phyloP scores from a whole-genome alignment of 2,888 invertebrate genomes.

The Druceiella hillmani region DNA sequence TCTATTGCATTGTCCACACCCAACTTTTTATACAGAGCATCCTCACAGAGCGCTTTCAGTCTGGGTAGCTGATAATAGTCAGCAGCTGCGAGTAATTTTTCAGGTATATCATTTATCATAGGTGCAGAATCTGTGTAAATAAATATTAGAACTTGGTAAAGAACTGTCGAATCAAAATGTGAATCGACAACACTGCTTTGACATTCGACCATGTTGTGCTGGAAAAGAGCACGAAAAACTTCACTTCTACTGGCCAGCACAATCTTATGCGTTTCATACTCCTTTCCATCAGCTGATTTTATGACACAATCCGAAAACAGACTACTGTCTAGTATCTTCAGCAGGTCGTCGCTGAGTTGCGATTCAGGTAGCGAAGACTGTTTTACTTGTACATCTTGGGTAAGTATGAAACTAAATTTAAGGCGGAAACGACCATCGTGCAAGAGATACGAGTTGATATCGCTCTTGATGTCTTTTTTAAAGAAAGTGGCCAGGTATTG shows the following conservation, averaged over 20 bases:
- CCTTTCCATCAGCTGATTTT: conserved; percentile 38
- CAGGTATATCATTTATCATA: conserved; percentile 42
- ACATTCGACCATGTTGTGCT: conserved; percentile 43
- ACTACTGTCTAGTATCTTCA: conserved; percentile 37
- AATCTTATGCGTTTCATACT: conserved; percentile 42
- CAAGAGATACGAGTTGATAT: conserved; percentile 35
- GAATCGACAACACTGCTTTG: conserved; percentile 39
- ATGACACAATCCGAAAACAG: conserved; percentile 42
- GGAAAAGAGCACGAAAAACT: conserved; percentile 44
- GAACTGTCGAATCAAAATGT: conserved; percentile 38
- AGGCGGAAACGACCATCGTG: conserved; percentile 40
- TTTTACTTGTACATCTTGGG: conserved; percentile 40
- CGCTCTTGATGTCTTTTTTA: conserved; percentile 38
- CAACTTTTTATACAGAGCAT: conserved; percentile 40
- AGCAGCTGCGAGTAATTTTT: conserved; percentile 40
- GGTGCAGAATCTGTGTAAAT: conserved; percentile 46
- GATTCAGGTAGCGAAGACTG: conserved; percentile 33
- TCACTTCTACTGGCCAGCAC: conserved; percentile 42
- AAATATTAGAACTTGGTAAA: conserved; percentile 39
- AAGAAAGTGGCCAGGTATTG: conserved; percentile 42
- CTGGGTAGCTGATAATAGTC: conserved; percentile 43
- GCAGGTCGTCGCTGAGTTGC: conserved; percentile 40
- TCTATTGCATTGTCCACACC: conserved; percentile 46
- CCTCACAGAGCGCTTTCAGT: conserved; percentile 41
- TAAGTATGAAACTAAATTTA: conserved; percentile 43